Percentiles rank a stretch among this genome's conserved stretches.
Evolutionary conservation across 2,113 vertebrate species (phyloP).

Genomic region (Erythrocercus mccallii): DNA sequence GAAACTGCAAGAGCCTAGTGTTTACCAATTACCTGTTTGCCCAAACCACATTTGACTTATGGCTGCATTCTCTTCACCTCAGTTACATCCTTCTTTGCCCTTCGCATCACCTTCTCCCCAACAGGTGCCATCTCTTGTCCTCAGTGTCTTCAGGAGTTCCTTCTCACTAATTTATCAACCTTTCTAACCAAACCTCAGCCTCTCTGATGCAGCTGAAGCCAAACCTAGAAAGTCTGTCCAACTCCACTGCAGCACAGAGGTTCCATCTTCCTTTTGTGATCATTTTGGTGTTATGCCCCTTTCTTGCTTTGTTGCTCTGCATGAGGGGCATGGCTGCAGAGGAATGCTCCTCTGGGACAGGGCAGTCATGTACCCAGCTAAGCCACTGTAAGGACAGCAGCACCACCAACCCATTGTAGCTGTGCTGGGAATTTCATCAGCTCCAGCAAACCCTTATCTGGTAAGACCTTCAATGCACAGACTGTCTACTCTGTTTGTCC

Average conservation of each 20-base stretch:
- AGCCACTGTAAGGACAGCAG: neutral
- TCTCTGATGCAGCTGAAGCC: neutral
- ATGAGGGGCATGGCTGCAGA: accelerated
- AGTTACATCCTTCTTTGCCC: neutral
- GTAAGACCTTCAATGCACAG: neutral
- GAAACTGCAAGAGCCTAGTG: neutral
- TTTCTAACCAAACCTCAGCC: neutral
- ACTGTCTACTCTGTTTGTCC: neutral
- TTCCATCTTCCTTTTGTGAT: neutral
- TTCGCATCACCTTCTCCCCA: neutral
- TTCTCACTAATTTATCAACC: neutral
- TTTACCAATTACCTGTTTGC: neutral
- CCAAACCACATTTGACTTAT: neutral
- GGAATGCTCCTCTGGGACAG: neutral
- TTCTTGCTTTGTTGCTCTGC: neutral
- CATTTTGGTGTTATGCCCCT: too few species aligned
- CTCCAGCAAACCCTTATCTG: neutral
- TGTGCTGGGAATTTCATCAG: neutral
- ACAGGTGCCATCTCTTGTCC: accelerated
- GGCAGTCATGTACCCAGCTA: neutral
- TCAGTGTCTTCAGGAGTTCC: neutral
- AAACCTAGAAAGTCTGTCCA: neutral
- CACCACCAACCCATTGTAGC: neutral
- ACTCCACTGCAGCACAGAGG: neutral
- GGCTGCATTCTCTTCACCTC: neutral